phyloP scores from a whole-genome alignment of 1,140 invertebrate species.

The Agrilus planipennis region DNA sequence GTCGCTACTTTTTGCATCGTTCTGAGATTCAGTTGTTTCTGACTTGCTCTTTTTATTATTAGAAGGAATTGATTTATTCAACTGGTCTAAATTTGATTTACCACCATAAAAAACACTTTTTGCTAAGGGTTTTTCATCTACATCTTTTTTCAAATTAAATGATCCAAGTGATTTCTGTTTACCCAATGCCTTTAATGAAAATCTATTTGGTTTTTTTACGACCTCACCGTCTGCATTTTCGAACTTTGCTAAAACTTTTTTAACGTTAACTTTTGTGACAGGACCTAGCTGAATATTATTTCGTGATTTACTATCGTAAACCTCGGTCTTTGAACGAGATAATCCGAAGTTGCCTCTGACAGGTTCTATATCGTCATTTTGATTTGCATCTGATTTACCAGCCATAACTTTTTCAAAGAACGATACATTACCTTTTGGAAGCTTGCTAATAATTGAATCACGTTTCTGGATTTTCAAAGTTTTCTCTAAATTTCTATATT shows the following conservation, averaged over 20 bases:
- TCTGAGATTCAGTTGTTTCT: too few species aligned
- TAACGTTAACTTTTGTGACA: constrained; percentile 30
- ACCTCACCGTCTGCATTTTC: constrained; percentile 15
- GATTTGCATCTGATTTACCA: constrained; percentile 20
- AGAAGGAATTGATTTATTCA: too few species aligned
- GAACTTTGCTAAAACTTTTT: constrained; percentile 29
- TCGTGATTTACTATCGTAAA: constrained; percentile 21
- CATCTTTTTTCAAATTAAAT: background rate
- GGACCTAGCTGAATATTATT: constrained; percentile 30
- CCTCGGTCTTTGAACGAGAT: constrained; percentile 29
- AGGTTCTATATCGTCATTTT: constrained; percentile 6
- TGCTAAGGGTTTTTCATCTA: background rate
- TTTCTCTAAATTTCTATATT: constrained; percentile 31
- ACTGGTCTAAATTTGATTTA: too few species aligned
- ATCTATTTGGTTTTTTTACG: constrained; percentile 1
- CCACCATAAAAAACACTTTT: background rate
- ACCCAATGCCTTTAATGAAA: background rate
- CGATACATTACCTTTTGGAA: constrained; percentile 28
- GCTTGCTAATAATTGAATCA: constrained; percentile 24
- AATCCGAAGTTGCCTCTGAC: constrained; percentile 13
- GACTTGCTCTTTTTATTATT: too few species aligned
- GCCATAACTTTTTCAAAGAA: constrained; percentile 28
- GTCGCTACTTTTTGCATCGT: too few species aligned
- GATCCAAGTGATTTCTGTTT: constrained; percentile 2
- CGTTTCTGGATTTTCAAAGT: constrained; percentile 22